Evolutionary conservation across 2,797 vertebrate species (phyloP).

Genomic region (Rhinella marina): DNA sequence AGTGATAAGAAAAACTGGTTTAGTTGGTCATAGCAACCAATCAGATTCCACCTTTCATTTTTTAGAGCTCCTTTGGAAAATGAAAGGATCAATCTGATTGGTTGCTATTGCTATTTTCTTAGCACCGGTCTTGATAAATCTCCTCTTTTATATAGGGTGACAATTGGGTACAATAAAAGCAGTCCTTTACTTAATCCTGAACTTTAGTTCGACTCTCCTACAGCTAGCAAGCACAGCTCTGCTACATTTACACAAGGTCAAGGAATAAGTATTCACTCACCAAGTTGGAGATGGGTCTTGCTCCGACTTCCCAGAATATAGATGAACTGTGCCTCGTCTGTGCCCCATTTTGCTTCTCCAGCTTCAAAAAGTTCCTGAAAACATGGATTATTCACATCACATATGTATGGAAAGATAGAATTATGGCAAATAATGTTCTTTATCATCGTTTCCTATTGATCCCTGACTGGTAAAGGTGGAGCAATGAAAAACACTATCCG

Average conservation of each 20-base stretch:
- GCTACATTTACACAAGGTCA: not conserved
- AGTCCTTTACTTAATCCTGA: too few species aligned
- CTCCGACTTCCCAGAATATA: constrained; percentile 94
- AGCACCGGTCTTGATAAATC: too few species aligned
- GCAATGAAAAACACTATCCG: too few species aligned
- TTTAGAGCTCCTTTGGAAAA: too few species aligned
- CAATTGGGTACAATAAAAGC: too few species aligned
- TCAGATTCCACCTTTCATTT: too few species aligned
- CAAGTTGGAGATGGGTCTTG: constrained; percentile 87
- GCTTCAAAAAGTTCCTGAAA: constrained; percentile 87
- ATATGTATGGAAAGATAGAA: not conserved
- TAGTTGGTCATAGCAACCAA: too few species aligned
- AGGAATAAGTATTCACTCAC: constrained; percentile 72
- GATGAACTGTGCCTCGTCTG: constrained; percentile 94
- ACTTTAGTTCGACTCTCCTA: too few species aligned
- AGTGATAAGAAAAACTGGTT: too few species aligned
- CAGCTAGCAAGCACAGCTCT: not conserved
- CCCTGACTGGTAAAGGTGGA: not conserved
- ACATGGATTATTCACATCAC: not conserved
- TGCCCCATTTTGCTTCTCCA: constrained; percentile 94
- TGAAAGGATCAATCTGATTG: too few species aligned
- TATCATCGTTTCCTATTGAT: not conserved
- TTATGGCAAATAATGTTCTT: not conserved
- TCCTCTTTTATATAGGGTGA: too few species aligned
- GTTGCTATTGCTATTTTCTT: too few species aligned